Base-by-base conservation (phyloP, 2,888 invertebrate genomes). In the Eristalinus aeneus region DNA sequence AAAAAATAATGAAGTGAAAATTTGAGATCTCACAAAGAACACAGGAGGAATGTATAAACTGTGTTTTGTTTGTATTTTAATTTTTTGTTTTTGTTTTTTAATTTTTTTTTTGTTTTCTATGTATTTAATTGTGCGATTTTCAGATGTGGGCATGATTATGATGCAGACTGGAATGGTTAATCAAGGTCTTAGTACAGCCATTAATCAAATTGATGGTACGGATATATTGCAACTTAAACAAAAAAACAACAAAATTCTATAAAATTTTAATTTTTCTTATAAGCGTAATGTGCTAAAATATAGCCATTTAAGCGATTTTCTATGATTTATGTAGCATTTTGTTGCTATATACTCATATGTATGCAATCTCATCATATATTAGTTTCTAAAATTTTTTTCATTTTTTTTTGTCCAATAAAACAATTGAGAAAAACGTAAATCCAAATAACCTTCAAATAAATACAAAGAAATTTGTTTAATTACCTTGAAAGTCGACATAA, bases 131-230 rank as follows among this genome's bases (percentile, higher is more conserved):
- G 77, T 88, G 88, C 88, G 86, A 88, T 74, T 93, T 93, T 90
- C 97, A 97, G 97, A 97, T 97, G 97, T 97, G 94, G 97, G 97
- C 95, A 97, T 97, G 97, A 97, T 97, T 95, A 97, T 97, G 97
- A 97, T 97, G 97, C 97, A 97, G 96, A 95, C 97, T 93, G 97
- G 97, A 94, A 97, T 97, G 97, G 97, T 97, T 96, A 97, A 97
- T 95, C 96, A 97, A 94, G 96, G 95, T 94, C 94, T 95, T 94
- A 96, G 96, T 95, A 94, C 94, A 93, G 93, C 94, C 93, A 93
- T 92, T 91, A 92, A 92, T 89, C 91, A 92, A 91, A 90, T 95
- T 94, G 96, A 97, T 95, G 97, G 97, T 97, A 97, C 95, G 96
- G 93, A 89, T 89, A 88, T 87, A 78, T 82, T 80, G 80, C 75